phyloP scores from a whole-genome alignment of 2,113 vertebrate species.

The Clarias batrachus region DNA sequence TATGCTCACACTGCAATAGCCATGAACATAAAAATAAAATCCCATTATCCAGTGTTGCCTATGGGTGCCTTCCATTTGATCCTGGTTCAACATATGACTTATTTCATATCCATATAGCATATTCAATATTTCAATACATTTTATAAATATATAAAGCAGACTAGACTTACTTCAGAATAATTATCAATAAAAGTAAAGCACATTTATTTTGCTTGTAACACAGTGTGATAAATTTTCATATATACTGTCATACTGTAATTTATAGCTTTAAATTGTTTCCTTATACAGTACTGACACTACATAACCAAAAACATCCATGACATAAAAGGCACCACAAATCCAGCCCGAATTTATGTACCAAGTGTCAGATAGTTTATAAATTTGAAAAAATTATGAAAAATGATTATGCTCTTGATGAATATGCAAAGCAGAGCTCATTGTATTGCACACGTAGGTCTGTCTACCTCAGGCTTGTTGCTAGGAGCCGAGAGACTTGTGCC shows the following conservation, averaged over 20 bases:
- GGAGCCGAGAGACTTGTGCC: slow-evolving; percentile 28
- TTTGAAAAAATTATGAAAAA: not conserved
- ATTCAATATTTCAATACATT: slow-evolving; percentile 11
- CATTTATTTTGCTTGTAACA: not conserved
- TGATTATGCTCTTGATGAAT: not conserved
- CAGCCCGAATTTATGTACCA: not conserved
- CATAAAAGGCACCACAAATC: not conserved
- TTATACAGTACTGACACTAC: not conserved
- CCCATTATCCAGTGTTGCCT: not conserved
- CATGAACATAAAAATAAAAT: not conserved
- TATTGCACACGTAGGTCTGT: not conserved
- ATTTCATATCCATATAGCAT: not conserved
- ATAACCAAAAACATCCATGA: not conserved
- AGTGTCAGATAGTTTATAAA: not conserved
- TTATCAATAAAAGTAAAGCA: not conserved
- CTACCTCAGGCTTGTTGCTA: slow-evolving; percentile 43
- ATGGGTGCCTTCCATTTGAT: not conserved
- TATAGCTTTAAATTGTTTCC: not conserved
- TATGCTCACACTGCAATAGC: not conserved
- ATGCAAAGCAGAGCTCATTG: not conserved
- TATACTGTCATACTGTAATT: not conserved
- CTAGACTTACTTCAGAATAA: not conserved
- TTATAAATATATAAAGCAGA: not conserved
- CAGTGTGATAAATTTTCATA: not conserved
- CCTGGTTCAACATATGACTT: not conserved